A percentile compares a stretch with the other conserved stretches of the same genome.
phyloP scores from a whole-genome alignment of 1,140 invertebrate species.

The Trachelipus rathkii region DNA sequence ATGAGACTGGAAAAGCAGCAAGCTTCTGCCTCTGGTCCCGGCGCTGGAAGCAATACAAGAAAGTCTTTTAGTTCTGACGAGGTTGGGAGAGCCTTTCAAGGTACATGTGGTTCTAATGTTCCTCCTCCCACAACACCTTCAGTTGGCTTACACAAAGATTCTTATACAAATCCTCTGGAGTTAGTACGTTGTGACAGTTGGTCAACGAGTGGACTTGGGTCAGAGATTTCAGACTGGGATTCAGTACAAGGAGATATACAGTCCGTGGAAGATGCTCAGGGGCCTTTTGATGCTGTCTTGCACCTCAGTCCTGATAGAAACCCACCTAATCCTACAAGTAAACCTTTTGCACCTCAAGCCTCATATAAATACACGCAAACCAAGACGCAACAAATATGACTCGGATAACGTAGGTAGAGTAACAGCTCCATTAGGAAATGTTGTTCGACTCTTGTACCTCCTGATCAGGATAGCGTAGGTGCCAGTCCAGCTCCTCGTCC shows the following conservation, averaged over 20 bases:
- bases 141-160: not conserved
- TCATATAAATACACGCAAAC: too few species aligned
- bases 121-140: not conserved
- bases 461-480: not conserved
- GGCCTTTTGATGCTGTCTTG: constrained; percentile 44
- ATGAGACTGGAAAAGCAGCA: constrained; percentile 31
- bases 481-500: not conserved
- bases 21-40: constrained; percentile 26
- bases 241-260: constrained; percentile 41
- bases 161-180: constrained; percentile 26
- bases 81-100: constrained; percentile 37
- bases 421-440: not conserved
- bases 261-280: constrained; percentile 39
- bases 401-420: not conserved
- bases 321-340: too few species aligned
- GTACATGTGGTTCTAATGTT: not conserved
- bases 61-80: constrained; percentile 46
- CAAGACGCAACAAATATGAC: not conserved
- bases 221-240: constrained; percentile 50
- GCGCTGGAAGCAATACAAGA: constrained; percentile 2
- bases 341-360: too few species aligned
- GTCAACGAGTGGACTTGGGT: constrained; percentile 51
- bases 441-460: not conserved
- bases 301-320: too few species aligned
- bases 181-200: constrained; percentile 49